A percentile compares a stretch with the other conserved stretches of the same genome.
phyloP scores from a whole-genome alignment of 2,113 vertebrate species.

The Microcebus tavaratra region DNA sequence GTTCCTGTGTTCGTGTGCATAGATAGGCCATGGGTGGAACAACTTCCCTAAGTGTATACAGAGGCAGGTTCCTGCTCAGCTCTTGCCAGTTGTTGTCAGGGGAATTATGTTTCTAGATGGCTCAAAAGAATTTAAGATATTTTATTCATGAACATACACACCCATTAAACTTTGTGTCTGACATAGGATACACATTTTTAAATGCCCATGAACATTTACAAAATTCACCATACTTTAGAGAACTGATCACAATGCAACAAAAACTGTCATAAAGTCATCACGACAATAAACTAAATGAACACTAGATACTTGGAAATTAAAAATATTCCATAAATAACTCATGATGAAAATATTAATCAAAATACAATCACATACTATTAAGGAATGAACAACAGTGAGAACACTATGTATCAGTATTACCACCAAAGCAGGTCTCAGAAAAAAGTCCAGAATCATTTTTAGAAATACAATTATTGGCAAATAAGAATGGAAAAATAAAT shows the following conservation, averaged over 20 bases:
- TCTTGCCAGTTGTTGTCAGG: background rate
- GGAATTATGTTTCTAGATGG: background rate
- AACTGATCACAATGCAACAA: background rate
- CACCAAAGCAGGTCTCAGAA: conserved; percentile 18
- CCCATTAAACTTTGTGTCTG: background rate
- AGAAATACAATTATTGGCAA: background rate
- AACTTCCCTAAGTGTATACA: background rate
- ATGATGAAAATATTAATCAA: conserved; percentile 27
- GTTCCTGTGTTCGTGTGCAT: background rate
- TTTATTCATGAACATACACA: background rate
- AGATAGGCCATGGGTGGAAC: background rate
- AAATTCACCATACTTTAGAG: background rate
- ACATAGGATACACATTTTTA: background rate
- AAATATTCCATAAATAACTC: background rate
- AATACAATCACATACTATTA: background rate
- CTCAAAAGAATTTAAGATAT: background rate
- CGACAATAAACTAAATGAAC: background rate
- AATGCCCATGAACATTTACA: background rate
- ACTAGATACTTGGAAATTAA: background rate
- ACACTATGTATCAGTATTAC: background rate
- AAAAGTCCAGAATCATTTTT: background rate
- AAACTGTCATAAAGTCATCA: background rate
- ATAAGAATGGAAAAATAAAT: conserved; percentile 27
- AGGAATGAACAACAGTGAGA: background rate
- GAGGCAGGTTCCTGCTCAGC: background rate